phyloP scores from a whole-genome alignment of 1,140 invertebrate species.

The Plutomurus gul region DNA sequence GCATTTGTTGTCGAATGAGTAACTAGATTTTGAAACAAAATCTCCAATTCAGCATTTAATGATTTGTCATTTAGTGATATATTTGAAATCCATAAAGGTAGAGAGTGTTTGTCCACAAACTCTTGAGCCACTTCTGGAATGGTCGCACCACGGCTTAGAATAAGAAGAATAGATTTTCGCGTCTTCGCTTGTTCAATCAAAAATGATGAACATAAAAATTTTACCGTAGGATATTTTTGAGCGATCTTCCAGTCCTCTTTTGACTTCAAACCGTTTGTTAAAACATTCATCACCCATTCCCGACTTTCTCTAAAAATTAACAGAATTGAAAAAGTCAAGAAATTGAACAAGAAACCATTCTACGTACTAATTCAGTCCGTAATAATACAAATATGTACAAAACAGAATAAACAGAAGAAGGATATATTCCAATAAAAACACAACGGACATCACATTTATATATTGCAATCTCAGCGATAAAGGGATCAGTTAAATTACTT shows the following conservation, averaged over 20 bases:
- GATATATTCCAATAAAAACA: too few relatives aligned
- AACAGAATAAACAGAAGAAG: neutral
- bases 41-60: conserved; percentile 34
- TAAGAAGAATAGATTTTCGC: conserved; percentile 41
- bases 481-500: too few relatives aligned
- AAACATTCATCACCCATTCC: conserved; percentile 48
- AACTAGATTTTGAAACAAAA: conserved; percentile 28
- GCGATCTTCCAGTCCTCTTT: conserved; percentile 50
- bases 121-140: conserved; percentile 47
- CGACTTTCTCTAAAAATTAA: conserved; percentile 49
- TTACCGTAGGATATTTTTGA: conserved; percentile 46
- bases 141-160: conserved; percentile 41
- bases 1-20: conserved; percentile 1
- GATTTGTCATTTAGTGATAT: neutral
- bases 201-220: conserved; percentile 51
- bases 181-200: conserved; percentile 42
- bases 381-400: too few relatives aligned
- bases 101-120: conserved; percentile 47
- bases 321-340: too few relatives aligned
- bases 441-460: too few relatives aligned
- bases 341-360: too few relatives aligned
- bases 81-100: conserved; percentile 49
- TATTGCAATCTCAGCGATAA: too few relatives aligned
- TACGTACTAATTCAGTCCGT: too few relatives aligned
- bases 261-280: conserved; percentile 40